Evolutionary conservation across 2,113 vertebrate species (phyloP).

Genomic region (Mesoclemmys tuberculata): DNA sequence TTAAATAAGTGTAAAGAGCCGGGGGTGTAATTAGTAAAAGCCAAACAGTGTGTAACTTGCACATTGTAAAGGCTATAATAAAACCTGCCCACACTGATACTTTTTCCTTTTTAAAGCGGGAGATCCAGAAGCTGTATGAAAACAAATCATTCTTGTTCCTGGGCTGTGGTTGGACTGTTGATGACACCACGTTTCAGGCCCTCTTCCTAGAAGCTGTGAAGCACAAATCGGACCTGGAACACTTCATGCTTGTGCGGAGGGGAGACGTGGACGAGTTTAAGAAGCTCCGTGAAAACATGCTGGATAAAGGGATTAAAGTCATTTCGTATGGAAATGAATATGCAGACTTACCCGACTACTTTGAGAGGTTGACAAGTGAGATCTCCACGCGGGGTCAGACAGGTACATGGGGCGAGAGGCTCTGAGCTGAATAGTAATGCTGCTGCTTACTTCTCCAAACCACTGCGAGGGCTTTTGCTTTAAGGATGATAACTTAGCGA

Average conservation of each 20-base stretch:
- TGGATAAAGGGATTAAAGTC: slow-evolving; percentile 97
- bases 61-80: background rate
- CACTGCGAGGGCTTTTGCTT: background rate
- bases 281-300: slow-evolving; percentile 96
- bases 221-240: slow-evolving; percentile 94
- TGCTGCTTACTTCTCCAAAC: background rate
- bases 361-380: slow-evolving; percentile 89
- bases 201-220: slow-evolving; percentile 95
- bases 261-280: slow-evolving; percentile 95
- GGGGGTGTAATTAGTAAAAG: background rate
- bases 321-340: slow-evolving; percentile 95
- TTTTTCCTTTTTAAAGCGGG: slow-evolving; percentile 80
- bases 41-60: background rate
- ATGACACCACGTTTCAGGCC: slow-evolving; percentile 98
- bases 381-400: slow-evolving; percentile 83
- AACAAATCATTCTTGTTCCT: slow-evolving; percentile 96
- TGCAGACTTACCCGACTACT: slow-evolving; percentile 91
- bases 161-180: slow-evolving; percentile 95
- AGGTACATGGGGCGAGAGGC: slow-evolving; percentile 72
- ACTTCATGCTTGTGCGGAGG: slow-evolving; percentile 95
- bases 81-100: background rate
- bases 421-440: background rate
- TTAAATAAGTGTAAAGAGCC: no score
- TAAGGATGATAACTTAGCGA: background rate
- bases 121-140: slow-evolving; percentile 97